Evolutionary conservation across 1,140 invertebrate genomes (phyloP), one percentile per base, ranked within the genome.

Genomic region (Asobara japonica): DNA sequence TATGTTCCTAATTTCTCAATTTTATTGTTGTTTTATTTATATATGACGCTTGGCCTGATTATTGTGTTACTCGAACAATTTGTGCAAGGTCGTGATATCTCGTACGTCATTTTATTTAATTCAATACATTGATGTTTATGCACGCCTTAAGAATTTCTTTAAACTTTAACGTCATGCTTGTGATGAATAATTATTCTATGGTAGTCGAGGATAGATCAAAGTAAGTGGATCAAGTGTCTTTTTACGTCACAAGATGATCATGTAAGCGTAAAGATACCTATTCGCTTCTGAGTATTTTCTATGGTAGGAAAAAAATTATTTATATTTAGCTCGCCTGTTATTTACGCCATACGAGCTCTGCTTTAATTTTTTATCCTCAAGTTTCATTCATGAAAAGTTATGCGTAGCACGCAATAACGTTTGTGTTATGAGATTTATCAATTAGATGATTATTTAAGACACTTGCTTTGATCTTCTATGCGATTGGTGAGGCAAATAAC

Each of bases 171-270:
- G 22, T 27, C 20, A 56, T 22, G 51, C 25, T 56, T 25, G 11
- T 56, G 3, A 27, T 56, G 22, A 22, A 56, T 56, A 56, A 25
- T 5, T 22, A 56, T 18, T 56, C 25, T 22, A 56, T 2, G 51
- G 51, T 56, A 13, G 20, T 56, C n/a, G 22, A 56, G 51, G 51
- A 51, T 51, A 51, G 8, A 27, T 56, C 51, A 56, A 56, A 56
- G 51, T 56, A 56, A 56, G 51, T 56, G 51, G 51, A 27, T 56
- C 51, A 56, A 56, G 51, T 56, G 51, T 25, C 51, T 56, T 56
- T 27, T 0, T 56, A 56, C 51, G 22, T 56, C 41, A 45, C 8
- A 45, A 45, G 41, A 45, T 45, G n/a, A 8, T 45, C n/a, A 45
- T n/a, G 41, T 45, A 45, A 45, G 41, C 41, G 3, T 8, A 16